These are phyloP conservation scores for Pandemis corylana DNA, from an alignment of 2,888 invertebrate species.

Conservation along the genomic window DNA sequence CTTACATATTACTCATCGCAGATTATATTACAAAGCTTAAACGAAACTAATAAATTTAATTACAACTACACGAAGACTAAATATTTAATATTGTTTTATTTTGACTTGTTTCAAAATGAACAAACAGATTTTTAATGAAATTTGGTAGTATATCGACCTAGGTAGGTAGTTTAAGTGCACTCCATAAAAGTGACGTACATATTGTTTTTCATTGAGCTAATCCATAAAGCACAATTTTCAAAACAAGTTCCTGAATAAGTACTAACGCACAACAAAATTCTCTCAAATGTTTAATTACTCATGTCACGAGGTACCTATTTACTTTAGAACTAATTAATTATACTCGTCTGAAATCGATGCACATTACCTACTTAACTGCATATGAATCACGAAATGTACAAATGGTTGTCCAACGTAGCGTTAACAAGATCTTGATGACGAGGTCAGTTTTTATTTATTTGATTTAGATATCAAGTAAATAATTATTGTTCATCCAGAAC, in stretches of 20 bases:
- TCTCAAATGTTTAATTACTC: background rate
- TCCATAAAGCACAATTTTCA: no score
- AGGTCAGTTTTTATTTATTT: constrained; percentile 75
- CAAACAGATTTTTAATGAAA: background rate
- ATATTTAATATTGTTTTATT: background rate
- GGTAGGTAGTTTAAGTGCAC: no score
- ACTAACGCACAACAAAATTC: background rate
- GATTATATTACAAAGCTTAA: no score
- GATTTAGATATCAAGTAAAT: constrained; percentile 58
- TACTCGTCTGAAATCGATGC: background rate
- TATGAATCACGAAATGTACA: constrained; percentile 33
- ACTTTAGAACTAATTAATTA: background rate
- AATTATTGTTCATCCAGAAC: constrained; percentile 70
- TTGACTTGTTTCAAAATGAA: background rate
- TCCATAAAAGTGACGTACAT: background rate
- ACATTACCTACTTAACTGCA: background rate
- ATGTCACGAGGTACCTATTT: background rate
- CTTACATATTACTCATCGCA: no score
- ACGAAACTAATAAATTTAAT: no score
- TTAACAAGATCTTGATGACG: constrained; percentile 64
- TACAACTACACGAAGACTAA: no score
- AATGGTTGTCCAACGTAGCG: constrained; percentile 50
- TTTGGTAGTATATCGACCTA: background rate
- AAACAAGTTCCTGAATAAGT: background rate
- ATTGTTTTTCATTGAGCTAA: background rate